These are phyloP conservation scores for Oreochromis tanganicae DNA, from an alignment of 2,113 vertebrate species.

Conservation along the genomic window DNA sequence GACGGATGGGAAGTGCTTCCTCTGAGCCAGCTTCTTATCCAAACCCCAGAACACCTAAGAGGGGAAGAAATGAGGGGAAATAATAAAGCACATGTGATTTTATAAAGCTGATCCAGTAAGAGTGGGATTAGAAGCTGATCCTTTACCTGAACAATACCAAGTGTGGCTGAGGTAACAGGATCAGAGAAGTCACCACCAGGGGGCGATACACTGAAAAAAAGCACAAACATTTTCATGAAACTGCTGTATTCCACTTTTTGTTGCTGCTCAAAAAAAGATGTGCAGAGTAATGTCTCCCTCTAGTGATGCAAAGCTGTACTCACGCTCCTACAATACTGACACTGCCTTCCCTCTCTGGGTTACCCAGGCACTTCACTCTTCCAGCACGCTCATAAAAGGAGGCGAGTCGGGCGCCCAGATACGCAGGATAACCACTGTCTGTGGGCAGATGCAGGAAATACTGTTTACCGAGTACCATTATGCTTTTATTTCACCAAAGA, in stretches of 20 bases:
- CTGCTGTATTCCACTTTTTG: neutral
- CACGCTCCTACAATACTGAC: slow-evolving; percentile 98
- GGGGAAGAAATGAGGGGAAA: neutral
- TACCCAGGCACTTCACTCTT: slow-evolving; percentile 95
- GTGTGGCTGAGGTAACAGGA: slow-evolving; percentile 94
- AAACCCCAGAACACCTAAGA: slow-evolving; percentile 95
- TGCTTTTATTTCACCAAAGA: neutral
- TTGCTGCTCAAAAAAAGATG: neutral
- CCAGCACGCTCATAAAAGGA: slow-evolving; percentile 97
- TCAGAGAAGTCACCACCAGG: slow-evolving; percentile 98
- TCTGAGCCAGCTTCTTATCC: slow-evolving; percentile 97
- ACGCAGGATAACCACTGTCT: slow-evolving; percentile 98
- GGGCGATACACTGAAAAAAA: slow-evolving; percentile 83
- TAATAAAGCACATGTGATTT: neutral
- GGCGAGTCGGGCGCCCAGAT: slow-evolving; percentile 91
- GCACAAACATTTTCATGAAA: neutral
- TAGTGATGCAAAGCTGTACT: slow-evolving; percentile 64
- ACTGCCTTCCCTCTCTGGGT: slow-evolving; percentile 94
- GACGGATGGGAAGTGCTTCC: slow-evolving; percentile 96
- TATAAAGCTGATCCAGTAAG: neutral
- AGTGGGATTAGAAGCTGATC: neutral
- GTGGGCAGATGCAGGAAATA: slow-evolving; percentile 32
- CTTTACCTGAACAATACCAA: slow-evolving; percentile 90
- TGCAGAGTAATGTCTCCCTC: slow-evolving; percentile 11
- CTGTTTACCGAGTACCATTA: neutral